These are phyloP conservation scores for Vanacampus margaritifer DNA, from an alignment of 2,113 vertebrate genomes.

Conservation along the genomic window DNA sequence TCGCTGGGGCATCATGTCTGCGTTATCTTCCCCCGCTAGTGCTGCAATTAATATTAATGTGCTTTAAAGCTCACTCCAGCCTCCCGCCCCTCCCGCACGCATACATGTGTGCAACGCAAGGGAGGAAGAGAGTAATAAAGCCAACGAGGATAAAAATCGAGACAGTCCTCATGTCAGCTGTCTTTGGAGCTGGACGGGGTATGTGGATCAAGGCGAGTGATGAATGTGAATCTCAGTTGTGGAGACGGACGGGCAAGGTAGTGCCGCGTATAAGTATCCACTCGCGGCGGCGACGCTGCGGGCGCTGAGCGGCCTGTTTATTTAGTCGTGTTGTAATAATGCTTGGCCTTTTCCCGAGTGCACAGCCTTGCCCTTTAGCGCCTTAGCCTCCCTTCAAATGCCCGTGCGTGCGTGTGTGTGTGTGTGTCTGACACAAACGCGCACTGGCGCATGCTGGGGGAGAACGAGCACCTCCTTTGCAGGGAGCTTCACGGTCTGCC, in stretches of 20 bases:
- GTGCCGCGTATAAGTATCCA: constrained; percentile 22
- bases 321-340: constrained; percentile 72
- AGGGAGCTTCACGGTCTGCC: constrained; percentile 65
- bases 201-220: constrained; percentile 62
- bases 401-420: constrained; percentile 6
- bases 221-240: constrained; percentile 49
- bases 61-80: constrained; percentile 69
- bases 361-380: constrained; percentile 63
- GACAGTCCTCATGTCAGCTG: constrained; percentile 74
- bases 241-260: constrained; percentile 38
- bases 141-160: constrained; percentile 65
- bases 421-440: constrained; percentile 1
- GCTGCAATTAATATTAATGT: constrained; percentile 77
- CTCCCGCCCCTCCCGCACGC: constrained; percentile 43
- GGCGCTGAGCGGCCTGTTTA: constrained; percentile 55
- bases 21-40: constrained; percentile 65
- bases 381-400: constrained; percentile 27
- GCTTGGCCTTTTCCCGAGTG: constrained; percentile 71
- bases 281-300: constrained; percentile 12
- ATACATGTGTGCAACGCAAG: constrained; percentile 39
- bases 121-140: constrained; percentile 67
- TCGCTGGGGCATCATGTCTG: constrained; percentile 60
- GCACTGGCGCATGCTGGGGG: constrained; percentile 11
- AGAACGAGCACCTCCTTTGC: constrained; percentile 47
- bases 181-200: constrained; percentile 59